Percentiles rank a stretch among this genome's conserved stretches.
These are phyloP conservation scores for Nasonovia ribisnigri DNA, from an alignment of 2,888 invertebrate genomes.

Conservation along the genomic window DNA sequence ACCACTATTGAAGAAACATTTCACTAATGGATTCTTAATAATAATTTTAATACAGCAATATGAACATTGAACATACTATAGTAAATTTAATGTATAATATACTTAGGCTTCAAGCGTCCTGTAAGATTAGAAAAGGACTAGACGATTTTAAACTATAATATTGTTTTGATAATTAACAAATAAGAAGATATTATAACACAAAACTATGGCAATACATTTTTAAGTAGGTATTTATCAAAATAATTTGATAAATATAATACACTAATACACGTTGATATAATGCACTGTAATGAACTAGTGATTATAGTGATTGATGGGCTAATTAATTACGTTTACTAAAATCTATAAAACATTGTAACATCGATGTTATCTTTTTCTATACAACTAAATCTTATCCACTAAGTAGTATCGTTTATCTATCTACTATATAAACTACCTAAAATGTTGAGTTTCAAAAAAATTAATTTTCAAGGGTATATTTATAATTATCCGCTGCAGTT, in stretches of 20 bases:
- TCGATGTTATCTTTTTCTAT: not conserved
- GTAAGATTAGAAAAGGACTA: not conserved
- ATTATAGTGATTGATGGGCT: not conserved
- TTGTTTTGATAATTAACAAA: not conserved
- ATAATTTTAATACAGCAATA: not conserved
- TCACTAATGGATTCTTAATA: not conserved
- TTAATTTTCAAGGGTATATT: not conserved
- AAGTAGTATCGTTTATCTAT: not conserved
- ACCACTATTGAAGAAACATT: not conserved
- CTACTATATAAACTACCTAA: not conserved
- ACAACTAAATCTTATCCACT: not conserved
- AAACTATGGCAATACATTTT: not conserved
- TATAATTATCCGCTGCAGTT: not conserved
- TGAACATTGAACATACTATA: not conserved
- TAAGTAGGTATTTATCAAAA: not conserved
- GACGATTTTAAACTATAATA: not conserved
- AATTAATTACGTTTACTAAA: not conserved
- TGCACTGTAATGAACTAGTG: not conserved
- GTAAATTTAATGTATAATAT: not conserved
- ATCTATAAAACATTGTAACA: not conserved
- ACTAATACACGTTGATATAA: not conserved
- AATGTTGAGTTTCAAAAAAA: not conserved
- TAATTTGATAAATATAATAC: not conserved
- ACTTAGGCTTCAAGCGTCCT: not conserved
- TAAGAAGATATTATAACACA: not conserved